These are phyloP conservation scores for Synanthedon vespiformis DNA, from an alignment of 2,888 invertebrate genomes.

Conservation along the genomic window DNA sequence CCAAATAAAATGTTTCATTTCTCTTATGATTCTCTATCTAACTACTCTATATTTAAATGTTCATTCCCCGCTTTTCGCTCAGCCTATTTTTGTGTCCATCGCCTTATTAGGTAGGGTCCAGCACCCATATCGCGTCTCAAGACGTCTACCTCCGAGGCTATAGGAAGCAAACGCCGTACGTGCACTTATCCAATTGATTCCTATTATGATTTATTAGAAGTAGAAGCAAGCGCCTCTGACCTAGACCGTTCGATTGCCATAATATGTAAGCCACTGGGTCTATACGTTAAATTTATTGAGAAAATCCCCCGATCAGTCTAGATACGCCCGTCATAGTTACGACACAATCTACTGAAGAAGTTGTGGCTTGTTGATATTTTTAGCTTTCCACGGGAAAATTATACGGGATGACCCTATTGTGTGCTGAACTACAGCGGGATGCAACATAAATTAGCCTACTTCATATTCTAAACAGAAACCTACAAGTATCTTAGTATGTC, in stretches of 20 bases:
- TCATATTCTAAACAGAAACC: no score
- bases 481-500: no score
- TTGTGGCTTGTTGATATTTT: no score
- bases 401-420: no score
- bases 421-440: no score
- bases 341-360: no score
- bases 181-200: slow-evolving; percentile 63
- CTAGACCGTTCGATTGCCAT: slow-evolving; percentile 35
- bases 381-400: no score
- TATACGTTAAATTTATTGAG: neutral
- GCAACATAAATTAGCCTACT: no score
- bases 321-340: no score
- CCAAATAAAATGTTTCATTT: slow-evolving; percentile 1
- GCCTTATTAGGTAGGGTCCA: neutral
- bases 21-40: neutral
- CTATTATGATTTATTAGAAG: slow-evolving; percentile 65
- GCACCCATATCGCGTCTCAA: slow-evolving; percentile 19
- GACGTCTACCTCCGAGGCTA: slow-evolving; percentile 47
- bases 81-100: neutral
- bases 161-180: slow-evolving; percentile 47
- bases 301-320: no score
- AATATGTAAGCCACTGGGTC: neutral
- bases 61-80: neutral
- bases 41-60: neutral
- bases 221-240: slow-evolving; percentile 50